A percentile compares a stretch with the other conserved stretches of the same genome.
Conservation (phyloP, 1,140 invertebrate species). For the Ericerus pela region DNA sequence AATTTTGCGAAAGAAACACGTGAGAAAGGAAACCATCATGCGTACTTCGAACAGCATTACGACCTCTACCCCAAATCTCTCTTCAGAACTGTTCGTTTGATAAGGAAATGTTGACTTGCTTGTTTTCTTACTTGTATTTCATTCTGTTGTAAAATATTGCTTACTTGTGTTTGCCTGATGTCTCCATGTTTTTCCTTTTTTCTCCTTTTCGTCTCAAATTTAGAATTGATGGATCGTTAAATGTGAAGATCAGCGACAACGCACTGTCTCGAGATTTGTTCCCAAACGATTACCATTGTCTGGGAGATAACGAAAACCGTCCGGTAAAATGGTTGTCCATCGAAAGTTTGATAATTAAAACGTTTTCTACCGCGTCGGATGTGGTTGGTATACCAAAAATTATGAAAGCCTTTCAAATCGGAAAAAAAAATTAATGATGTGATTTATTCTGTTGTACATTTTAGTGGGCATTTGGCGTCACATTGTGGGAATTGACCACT, state of each 20-base stretch:
- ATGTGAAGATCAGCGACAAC: constrained; percentile 76
- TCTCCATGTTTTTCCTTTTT: background rate
- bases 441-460: constrained; percentile 31
- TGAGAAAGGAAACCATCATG: background rate
- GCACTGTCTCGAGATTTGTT: constrained; percentile 76
- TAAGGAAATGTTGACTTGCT: background rate
- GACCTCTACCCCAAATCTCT: background rate
- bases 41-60: background rate
- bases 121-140: no score
- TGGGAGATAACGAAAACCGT: constrained; percentile 85
- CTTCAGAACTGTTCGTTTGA: background rate
- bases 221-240: constrained; percentile 63
- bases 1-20: background rate
- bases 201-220: constrained; percentile 21
- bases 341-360: constrained; percentile 64
- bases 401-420: no score
- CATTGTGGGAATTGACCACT: constrained; percentile 87
- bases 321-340: constrained; percentile 93
- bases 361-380: constrained; percentile 65
- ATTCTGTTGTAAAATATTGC: no score
- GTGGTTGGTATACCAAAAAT: no score
- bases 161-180: background rate
- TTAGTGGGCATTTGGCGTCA: constrained; percentile 86
- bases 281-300: constrained; percentile 84
- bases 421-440: constrained; percentile 16